These are phyloP conservation scores for Minunthozetes semirufus DNA, from an alignment of 2,888 invertebrate species.

Conservation along the genomic window DNA sequence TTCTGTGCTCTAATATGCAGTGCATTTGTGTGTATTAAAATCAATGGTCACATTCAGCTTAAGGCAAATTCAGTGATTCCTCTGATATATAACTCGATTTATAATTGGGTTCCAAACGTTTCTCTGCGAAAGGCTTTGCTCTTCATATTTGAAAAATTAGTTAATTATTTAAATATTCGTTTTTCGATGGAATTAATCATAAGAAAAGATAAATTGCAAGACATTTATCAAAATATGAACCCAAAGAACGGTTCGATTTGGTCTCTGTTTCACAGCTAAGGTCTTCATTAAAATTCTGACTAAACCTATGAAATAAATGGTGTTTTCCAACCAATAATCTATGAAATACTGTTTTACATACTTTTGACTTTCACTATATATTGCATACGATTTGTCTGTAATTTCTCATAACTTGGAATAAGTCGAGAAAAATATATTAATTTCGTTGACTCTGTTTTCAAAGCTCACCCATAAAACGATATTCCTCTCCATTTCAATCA, in stretches of 20 bases:
- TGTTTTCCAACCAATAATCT: background rate
- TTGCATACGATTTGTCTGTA: background rate
- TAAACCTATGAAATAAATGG: background rate
- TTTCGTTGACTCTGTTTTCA: background rate
- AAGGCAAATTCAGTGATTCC: too few relatives aligned
- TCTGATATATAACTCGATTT: background rate
- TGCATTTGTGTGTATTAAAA: too few relatives aligned
- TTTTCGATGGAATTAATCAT: background rate
- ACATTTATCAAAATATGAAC: background rate
- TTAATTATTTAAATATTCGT: constrained; percentile 12
- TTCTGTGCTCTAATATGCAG: too few relatives aligned
- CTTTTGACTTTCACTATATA: background rate
- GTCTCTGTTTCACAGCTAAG: background rate
- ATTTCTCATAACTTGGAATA: background rate
- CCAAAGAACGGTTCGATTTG: background rate
- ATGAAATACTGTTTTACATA: background rate
- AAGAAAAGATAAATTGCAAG: background rate
- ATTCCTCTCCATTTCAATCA: background rate
- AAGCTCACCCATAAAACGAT: background rate
- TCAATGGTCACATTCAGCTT: too few relatives aligned
- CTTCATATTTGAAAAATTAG: background rate
- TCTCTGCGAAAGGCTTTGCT: background rate
- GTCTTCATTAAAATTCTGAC: constrained; percentile 3
- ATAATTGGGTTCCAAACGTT: background rate
- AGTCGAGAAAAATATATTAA: constrained; percentile 1